phyloP scores from a whole-genome alignment of 2,797 vertebrate species.

The Cryptoblepharus egeriae region DNA sequence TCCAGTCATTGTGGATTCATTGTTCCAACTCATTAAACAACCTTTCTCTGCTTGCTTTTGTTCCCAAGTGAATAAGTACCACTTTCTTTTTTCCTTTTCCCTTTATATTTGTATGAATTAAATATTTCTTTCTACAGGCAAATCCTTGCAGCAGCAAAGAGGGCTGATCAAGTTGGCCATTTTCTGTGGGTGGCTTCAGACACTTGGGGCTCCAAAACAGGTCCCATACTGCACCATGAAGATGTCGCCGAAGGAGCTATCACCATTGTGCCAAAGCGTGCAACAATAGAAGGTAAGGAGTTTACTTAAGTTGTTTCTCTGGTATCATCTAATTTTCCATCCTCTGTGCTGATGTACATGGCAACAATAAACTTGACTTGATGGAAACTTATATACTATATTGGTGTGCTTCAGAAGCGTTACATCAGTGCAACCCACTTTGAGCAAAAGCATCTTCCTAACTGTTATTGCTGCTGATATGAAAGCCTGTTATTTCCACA shows the following conservation, averaged over 20 bases:
- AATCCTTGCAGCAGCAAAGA: constrained; percentile 91
- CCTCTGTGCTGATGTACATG: neutral
- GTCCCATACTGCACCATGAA: constrained; percentile 86
- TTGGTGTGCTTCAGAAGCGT: neutral
- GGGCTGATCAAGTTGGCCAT: constrained; percentile 90
- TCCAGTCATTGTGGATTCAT: constrained; percentile 16
- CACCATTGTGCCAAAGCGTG: constrained; percentile 93
- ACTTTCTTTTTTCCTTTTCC: accelerated
- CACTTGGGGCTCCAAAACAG: constrained; percentile 93
- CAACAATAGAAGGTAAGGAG: constrained; percentile 88
- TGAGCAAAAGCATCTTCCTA: neutral
- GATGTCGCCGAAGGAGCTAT: constrained; percentile 91
- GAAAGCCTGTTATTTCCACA: neutral
- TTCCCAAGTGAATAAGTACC: accelerated
- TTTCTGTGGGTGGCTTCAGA: constrained; percentile 97
- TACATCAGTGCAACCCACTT: accelerated
- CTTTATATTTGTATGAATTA: neutral
- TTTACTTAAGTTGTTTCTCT: neutral
- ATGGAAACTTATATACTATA: accelerated
- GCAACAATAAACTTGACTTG: accelerated
- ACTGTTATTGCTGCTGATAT: neutral
- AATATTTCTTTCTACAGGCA: constrained; percentile 79
- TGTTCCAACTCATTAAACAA: neutral
- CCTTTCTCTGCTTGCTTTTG: accelerated
- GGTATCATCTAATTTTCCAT: neutral